A percentile compares a stretch with the other conserved stretches of the same genome.
These are phyloP conservation scores for Cotesia chilonis DNA, from an alignment of 1,140 invertebrate genomes.

Conservation along the genomic window DNA sequence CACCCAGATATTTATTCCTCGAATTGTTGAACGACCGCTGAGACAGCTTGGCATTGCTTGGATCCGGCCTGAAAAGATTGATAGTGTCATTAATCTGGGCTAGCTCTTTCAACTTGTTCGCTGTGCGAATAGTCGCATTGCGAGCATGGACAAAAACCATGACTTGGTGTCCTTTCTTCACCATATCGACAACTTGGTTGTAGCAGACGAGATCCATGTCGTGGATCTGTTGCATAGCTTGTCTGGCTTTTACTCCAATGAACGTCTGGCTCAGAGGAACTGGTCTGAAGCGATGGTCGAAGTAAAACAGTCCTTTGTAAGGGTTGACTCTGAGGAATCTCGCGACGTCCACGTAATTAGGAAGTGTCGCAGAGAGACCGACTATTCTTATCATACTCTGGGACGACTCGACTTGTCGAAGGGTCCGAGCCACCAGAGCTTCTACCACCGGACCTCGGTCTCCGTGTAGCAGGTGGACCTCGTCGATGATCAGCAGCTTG, in stretches of 20 bases:
- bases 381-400: slow-evolving; percentile 98
- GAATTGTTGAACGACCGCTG: slow-evolving; percentile 75
- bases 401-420: slow-evolving; percentile 92
- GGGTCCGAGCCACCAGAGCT: slow-evolving; percentile 93
- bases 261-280: slow-evolving; percentile 94
- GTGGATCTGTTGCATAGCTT: slow-evolving; percentile 78
- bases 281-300: slow-evolving; percentile 95
- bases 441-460: slow-evolving; percentile 98
- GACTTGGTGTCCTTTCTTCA: slow-evolving; percentile 92
- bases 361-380: slow-evolving; percentile 96
- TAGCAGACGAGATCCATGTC: slow-evolving; percentile 96
- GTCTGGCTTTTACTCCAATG: slow-evolving; percentile 86
- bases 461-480: slow-evolving; percentile 97
- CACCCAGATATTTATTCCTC: slow-evolving; percentile 78
- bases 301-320: slow-evolving; percentile 93
- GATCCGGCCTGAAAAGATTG: slow-evolving; percentile 75
- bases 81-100: slow-evolving; percentile 78
- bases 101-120: slow-evolving; percentile 79
- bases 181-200: slow-evolving; percentile 88
- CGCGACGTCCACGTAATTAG: slow-evolving; percentile 98
- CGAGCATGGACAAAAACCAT: slow-evolving; percentile 99
- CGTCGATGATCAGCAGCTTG: slow-evolving; percentile 96
- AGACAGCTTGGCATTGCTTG: slow-evolving; percentile 67
- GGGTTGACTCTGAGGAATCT: slow-evolving; percentile 94
- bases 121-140: slow-evolving; percentile 92